A percentile compares a stretch with the other conserved stretches of the same genome.
phyloP scores from a whole-genome alignment of 2,797 vertebrate species.

The Tinamus major region DNA sequence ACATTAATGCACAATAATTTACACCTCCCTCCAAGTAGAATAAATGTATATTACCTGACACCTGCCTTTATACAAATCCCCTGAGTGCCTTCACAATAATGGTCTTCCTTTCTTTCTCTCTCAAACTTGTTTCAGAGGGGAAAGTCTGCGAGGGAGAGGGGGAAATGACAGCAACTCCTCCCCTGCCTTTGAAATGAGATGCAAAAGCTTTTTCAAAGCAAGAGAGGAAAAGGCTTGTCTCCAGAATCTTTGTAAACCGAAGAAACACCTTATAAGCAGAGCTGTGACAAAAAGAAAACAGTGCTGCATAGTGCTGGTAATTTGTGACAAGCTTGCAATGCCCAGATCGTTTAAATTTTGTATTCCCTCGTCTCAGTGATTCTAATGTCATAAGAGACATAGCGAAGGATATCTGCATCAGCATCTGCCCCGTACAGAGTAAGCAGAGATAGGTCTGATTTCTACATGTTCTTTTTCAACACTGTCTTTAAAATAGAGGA shows the following conservation, averaged over 20 bases:
- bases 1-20: background rate
- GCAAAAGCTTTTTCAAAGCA: slow-evolving; percentile 14
- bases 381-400: background rate
- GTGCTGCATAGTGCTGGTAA: background rate
- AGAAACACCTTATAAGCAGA: background rate
- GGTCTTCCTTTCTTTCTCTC: background rate
- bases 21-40: background rate
- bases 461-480: background rate
- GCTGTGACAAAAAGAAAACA: background rate
- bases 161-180: background rate
- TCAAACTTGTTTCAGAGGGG: background rate
- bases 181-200: background rate
- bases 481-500: background rate
- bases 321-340: background rate
- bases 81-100: accelerated
- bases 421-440: background rate
- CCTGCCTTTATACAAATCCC: background rate
- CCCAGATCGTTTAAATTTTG: background rate
- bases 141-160: background rate
- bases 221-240: background rate
- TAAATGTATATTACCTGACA: background rate
- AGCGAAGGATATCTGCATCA: background rate
- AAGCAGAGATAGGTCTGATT: background rate
- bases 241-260: background rate
- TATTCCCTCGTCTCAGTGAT: background rate